phyloP scores from a whole-genome alignment of 2,113 vertebrate genomes.

The Apteryx owenii region DNA sequence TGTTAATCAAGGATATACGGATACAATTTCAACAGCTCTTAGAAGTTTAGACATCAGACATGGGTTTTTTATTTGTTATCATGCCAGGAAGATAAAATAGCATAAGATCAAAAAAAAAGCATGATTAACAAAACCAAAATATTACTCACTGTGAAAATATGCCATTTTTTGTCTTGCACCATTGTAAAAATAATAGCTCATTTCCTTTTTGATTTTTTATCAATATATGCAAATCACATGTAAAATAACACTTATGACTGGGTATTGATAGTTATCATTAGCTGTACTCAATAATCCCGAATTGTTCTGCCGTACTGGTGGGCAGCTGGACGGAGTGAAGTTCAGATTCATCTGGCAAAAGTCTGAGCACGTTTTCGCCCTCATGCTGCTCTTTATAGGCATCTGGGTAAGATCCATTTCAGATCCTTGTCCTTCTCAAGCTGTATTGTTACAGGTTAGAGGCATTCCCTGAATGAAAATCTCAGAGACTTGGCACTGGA shows the following conservation, averaged over 20 bases:
- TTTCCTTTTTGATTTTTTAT: neutral
- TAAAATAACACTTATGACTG: neutral
- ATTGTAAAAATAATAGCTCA: neutral
- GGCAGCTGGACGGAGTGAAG: neutral
- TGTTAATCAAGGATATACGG: neutral
- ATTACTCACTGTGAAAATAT: neutral
- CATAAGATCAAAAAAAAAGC: neutral
- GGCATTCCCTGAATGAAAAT: neutral
- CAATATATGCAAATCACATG: neutral
- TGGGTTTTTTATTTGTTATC: neutral
- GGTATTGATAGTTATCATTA: neutral
- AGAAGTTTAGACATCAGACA: neutral
- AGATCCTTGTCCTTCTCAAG: neutral
- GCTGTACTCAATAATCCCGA: neutral
- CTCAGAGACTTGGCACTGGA: rapidly evolving
- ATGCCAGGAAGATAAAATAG: neutral
- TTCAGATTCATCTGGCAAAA: neutral
- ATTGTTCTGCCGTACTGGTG: rapidly evolving
- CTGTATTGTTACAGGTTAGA: neutral
- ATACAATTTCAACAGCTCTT: neutral
- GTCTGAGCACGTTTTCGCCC: neutral
- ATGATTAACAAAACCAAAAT: neutral
- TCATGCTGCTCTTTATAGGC: neutral
- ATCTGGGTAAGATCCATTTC: neutral
- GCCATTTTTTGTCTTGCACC: neutral